Evolutionary conservation across 2,113 vertebrate genomes (phyloP), one percentile per base, ranked within the genome.

Genomic region (Pseudois nayaur): DNA sequence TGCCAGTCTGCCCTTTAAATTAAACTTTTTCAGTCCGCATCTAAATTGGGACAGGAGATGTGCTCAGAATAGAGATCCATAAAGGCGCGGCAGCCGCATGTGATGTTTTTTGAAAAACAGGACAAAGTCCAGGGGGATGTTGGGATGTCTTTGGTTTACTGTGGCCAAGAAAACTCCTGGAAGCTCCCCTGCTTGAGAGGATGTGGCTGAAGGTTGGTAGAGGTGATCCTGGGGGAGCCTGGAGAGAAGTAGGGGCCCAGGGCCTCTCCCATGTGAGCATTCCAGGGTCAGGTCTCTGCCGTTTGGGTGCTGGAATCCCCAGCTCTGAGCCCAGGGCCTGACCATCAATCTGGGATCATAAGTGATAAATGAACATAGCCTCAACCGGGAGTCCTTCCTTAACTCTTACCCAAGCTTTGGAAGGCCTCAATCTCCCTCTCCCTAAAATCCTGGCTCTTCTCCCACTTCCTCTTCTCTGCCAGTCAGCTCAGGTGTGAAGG

Each of bases 1-100:
- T 98, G 96, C 95, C 79, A 57, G 97, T 98, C 91, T 98, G 33
- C 64, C 98, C 96, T 98, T 98, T 98, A 97, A 96, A 98, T 97
- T 95, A 96, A 97, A 97, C 94, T 64, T 96, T 96, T 87, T 97
- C 55, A 79, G 95, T 97, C 81, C 19, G 1, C 21, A 2, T 97
- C 98, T 98, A 97, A 98, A 97, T 81, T 93, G 85, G 29, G 5
- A 59, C 84, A 48, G 96, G 59, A 97, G 94, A 97, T 97, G 96
- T 95, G 94, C 52, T 78, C 96, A 43, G 94, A 98, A 96, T 98
- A 97, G 98, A 96, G 97, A 97, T 95, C 82, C 40, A 79, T 17
- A 16, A n/a, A 89, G 62, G 62, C 0, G 0, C 43, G 3, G 29
- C 19, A 33, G 87, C 40, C 62, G 84, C 81, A 15, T 15, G 5